Percentiles rank a stretch among this genome's conserved stretches.
These are phyloP conservation scores for Bombus breviceps DNA, from an alignment of 1,140 invertebrate genomes.

Conservation along the genomic window DNA sequence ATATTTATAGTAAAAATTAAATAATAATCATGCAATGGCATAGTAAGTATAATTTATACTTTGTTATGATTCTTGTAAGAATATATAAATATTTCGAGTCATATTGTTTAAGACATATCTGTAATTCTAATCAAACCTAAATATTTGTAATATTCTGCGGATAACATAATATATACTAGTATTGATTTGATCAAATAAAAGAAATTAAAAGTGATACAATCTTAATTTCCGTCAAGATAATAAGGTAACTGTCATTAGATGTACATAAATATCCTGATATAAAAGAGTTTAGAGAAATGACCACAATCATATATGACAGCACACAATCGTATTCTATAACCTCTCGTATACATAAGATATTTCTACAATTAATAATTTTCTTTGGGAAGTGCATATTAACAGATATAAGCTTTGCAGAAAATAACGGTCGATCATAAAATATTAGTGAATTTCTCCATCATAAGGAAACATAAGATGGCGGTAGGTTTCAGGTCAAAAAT, in stretches of 20 bases:
- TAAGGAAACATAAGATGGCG: conserved; percentile 73
- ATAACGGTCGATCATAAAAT: conserved; percentile 13
- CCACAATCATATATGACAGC: neutral
- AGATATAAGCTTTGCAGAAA: neutral
- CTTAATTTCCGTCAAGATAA: neutral
- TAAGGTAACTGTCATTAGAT: conserved; percentile 21
- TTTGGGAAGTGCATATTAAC: neutral
- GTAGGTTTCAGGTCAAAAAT: conserved; percentile 63
- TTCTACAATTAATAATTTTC: neutral
- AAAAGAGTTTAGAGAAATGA: neutral
- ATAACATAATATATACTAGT: neutral
- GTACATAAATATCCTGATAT: conserved; percentile 17
- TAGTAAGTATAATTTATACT: neutral
- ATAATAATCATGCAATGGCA: neutral
- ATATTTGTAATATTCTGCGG: neutral
- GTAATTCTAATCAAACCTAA: neutral
- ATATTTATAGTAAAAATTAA: neutral
- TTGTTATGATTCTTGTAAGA: neutral
- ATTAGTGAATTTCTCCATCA: conserved; percentile 46
- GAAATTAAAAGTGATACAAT: neutral
- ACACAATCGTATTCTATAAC: conserved; percentile 11
- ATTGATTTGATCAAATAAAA: neutral
- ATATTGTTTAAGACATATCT: neutral
- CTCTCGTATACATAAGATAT: neutral
- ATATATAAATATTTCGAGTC: neutral